These are phyloP conservation scores for Charadrius vociferus DNA, from an alignment of 2,113 vertebrate species.

Conservation along the genomic window DNA sequence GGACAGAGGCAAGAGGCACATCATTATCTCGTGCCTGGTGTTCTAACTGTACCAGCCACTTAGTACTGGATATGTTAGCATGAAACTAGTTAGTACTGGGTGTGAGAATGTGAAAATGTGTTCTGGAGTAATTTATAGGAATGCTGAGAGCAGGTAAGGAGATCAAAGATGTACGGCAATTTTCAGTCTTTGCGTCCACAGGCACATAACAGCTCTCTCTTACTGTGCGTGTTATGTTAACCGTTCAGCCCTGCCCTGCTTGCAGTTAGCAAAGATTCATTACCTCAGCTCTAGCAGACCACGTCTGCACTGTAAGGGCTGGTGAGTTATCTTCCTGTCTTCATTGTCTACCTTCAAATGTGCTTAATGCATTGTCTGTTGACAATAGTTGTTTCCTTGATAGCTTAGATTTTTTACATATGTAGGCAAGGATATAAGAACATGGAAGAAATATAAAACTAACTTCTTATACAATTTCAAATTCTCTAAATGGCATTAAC, in stretches of 20 bases:
- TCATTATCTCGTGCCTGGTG: background rate
- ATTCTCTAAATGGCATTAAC: background rate
- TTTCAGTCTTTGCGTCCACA: background rate
- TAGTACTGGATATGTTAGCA: background rate
- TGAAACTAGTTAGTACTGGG: background rate
- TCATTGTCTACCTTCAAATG: background rate
- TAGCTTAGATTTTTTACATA: background rate
- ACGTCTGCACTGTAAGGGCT: background rate
- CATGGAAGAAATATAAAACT: background rate
- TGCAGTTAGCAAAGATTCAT: conserved; percentile 8
- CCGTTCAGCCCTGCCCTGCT: background rate
- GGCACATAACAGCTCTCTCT: background rate
- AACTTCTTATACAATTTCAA: background rate
- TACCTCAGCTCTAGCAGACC: background rate
- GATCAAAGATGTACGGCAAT: background rate
- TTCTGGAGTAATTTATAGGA: background rate
- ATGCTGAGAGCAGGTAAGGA: background rate
- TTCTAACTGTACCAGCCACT: background rate
- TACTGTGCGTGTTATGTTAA: background rate
- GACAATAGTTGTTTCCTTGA: background rate
- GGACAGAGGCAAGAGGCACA: background rate
- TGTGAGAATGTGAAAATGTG: background rate
- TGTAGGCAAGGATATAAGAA: background rate
- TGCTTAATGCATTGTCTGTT: background rate
- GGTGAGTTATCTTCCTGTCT: background rate